phyloP scores from a whole-genome alignment of 2,888 invertebrate species.

The Galeopsomyia nigrocyanea region DNA sequence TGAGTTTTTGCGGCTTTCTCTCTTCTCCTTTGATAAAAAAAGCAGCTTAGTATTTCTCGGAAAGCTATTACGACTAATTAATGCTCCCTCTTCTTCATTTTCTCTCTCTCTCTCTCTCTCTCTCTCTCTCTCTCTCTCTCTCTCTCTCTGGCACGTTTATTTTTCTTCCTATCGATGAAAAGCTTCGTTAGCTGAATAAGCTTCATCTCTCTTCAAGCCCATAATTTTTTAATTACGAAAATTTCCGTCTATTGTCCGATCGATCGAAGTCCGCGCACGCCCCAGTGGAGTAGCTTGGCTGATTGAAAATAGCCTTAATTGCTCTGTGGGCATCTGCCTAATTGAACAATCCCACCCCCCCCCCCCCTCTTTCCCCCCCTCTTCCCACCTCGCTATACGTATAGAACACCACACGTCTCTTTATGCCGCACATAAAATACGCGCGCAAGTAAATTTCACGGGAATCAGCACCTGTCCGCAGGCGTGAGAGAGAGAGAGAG shows the following conservation, averaged over 20 bases:
- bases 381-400: too few relatives aligned
- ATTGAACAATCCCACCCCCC: conserved; percentile 12
- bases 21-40: background rate
- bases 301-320: conserved; percentile 35
- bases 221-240: conserved; percentile 1
- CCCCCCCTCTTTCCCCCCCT: background rate
- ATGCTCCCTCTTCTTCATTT: background rate
- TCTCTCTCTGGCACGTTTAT: background rate
- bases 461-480: conserved; percentile 11
- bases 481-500: too few relatives aligned
- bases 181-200: background rate
- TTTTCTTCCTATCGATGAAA: background rate
- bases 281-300: background rate
- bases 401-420: too few relatives aligned
- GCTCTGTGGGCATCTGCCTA: conserved; percentile 15
- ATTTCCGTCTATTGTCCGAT: background rate
- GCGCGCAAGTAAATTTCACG: background rate
- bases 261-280: conserved; percentile 2
- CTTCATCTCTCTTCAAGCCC: background rate
- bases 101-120: background rate
- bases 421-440: background rate
- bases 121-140: too few relatives aligned
- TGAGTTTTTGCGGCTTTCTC: background rate
- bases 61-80: too few relatives aligned
- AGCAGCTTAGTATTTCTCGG: background rate